Base-by-base conservation (phyloP, 2,888 invertebrate species). In the Tillus elongatus region DNA sequence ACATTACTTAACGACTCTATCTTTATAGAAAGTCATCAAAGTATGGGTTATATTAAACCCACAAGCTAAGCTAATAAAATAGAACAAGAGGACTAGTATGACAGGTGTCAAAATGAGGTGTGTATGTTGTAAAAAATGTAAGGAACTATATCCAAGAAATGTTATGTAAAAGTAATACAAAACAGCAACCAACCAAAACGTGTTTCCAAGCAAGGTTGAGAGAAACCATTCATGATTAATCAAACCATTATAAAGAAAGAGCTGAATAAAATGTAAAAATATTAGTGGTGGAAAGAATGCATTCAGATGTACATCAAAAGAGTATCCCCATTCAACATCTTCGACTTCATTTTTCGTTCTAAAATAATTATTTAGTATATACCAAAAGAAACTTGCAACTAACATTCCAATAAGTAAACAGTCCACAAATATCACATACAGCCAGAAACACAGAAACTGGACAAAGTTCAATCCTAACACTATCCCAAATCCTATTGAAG, bases 241-340 rank as follows among this genome's bases (percentile, higher is more conserved):
- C 13, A 92, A 68, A 81, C 89, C 78, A 59, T 84, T 79, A 63
- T 86, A 92, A 43, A 96, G 78, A 50, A 93, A 76, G 36, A 96
- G 75, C 61, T 95, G 89, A 53, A 96, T 77, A 53, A 91, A 85
- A 63, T 98, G 96, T 37, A 98, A 73, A 50, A 97, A 75, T 46
- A 93, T 83, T 10, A 97, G 73, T 1, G 95, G 82, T n/a, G 97
- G 97, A 67, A 96, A 96, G 67, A 95, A 92, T 2, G 97, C 97
- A 69, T 98, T 98, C 53, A 98, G 75, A 70, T 98, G 97, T 3
- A 98, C 91, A 66, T 98, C 97, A 67, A 98, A 98, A 11, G 92
- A 85, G 67, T 93, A 98, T 3, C 90, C 97, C 97, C 97, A 98
- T 67, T 98, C 97, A 50, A 96, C 90, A 63, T 85, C 85, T 54